A percentile compares a stretch with the other conserved stretches of the same genome.
phyloP scores from a whole-genome alignment of 1,140 invertebrate genomes.

The Platyscapa corneri region DNA sequence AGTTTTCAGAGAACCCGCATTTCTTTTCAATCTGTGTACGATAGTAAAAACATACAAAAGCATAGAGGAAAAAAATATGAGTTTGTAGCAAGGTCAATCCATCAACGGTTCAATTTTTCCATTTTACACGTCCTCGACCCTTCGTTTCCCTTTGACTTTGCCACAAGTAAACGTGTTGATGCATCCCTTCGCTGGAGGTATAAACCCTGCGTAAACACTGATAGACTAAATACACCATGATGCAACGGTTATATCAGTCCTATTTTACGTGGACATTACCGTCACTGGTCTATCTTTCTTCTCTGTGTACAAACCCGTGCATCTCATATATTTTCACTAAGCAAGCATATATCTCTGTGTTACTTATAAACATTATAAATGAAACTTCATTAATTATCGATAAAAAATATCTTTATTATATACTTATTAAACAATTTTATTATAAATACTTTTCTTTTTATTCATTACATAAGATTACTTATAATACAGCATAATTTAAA shows the following conservation, averaged over 20 bases:
- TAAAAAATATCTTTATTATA: background rate
- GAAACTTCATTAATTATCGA: background rate
- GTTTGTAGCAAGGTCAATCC: background rate
- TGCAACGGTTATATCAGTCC: background rate
- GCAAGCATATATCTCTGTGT: background rate
- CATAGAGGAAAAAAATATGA: background rate
- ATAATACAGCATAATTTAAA: no score
- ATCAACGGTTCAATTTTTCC: constrained; percentile 29
- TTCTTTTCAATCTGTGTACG: background rate
- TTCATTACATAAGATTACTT: no score
- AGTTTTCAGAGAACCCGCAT: background rate
- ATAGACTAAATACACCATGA: constrained; percentile 24
- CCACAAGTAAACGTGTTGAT: background rate
- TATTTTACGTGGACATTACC: constrained; percentile 29
- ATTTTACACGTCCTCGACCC: background rate
- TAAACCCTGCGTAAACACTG: constrained; percentile 37
- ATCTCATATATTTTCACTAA: background rate
- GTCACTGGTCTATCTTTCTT: background rate
- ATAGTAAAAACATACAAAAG: background rate
- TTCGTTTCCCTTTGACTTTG: background rate
- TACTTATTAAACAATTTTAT: background rate
- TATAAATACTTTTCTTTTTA: background rate
- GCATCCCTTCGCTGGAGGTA: background rate
- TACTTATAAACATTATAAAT: background rate
- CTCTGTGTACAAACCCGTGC: background rate